These are phyloP conservation scores for Babylonia areolata DNA, from an alignment of 1,140 invertebrate species.

Conservation along the genomic window DNA sequence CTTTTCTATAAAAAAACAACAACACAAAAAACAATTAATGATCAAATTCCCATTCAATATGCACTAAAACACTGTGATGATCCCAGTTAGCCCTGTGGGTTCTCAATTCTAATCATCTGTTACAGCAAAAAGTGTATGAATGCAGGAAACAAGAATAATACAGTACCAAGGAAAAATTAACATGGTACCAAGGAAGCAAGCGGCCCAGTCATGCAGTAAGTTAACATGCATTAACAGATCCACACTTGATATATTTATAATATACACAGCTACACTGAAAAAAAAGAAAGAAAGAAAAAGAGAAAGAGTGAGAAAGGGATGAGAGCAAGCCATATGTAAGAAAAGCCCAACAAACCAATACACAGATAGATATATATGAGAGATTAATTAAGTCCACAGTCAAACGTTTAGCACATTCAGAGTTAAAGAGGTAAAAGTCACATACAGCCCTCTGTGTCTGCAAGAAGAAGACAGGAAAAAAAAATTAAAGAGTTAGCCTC, in stretches of 20 bases:
- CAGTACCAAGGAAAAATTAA: background rate
- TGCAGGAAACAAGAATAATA: background rate
- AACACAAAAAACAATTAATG: too few species aligned
- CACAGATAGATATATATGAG: background rate
- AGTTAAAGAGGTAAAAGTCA: constrained; percentile 37
- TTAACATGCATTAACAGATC: background rate
- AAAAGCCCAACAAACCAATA: background rate
- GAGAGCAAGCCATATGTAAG: too few species aligned
- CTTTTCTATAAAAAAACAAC: too few species aligned
- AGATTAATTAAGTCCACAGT: background rate
- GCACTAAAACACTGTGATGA: too few species aligned
- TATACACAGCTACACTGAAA: background rate
- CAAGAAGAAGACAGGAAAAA: constrained; percentile 46
- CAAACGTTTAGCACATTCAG: background rate
- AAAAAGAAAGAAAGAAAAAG: background rate
- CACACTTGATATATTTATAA: too few species aligned
- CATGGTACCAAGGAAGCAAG: background rate
- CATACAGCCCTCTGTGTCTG: constrained; percentile 58
- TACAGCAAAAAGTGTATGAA: too few species aligned
- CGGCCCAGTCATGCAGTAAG: background rate
- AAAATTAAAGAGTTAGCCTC: background rate
- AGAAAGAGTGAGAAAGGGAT: background rate
- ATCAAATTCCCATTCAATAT: too few species aligned
- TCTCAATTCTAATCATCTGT: too few species aligned
- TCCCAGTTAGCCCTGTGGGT: too few species aligned